Evolutionary conservation across 2,888 invertebrate genomes (phyloP), one percentile per base, ranked within the genome.

Genomic region (Didymodactylos carnosus): DNA sequence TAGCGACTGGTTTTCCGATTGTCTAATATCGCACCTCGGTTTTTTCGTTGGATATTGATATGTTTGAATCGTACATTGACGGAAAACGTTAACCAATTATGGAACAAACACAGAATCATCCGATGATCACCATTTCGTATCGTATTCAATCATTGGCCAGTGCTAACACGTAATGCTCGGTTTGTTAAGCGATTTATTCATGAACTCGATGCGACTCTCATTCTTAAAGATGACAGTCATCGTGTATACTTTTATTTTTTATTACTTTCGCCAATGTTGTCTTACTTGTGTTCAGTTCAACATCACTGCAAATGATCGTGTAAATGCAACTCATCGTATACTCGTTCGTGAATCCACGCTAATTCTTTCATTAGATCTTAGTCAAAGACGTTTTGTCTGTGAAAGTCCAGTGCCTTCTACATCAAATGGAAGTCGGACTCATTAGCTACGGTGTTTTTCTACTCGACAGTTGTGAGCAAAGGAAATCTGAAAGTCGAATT

Each of bases 351-450:
- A 53, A 53, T 35, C 3, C 53, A 29, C 29, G 23, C 11, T 35
- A 39, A 39, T 39, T 16, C 39, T 11, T 16, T 27, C 25, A 49
- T 39, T 39, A 39, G 70, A 19, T 69, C 39, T 39, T 27, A 71
- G 7, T 69, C 19, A 25, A 13, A 53, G 35, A 29, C 6, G 35
- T 14, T 6, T 53, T 29, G 29, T 74, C 23, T 71, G 71, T 53
- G 74, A 74, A 85, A 87, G 95, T 71, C 88, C 89, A 83, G 90
- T 92, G 77, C 95, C 95, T 3, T 93, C 95, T 0, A 92, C 92
- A 97, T 82, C 87, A 95, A 79, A 97, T 97, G 95, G 95, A 95
- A 1, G 91, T 90, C 27, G 82, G 84, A 5, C 86, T 89, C 77
- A 91, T 93, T 83, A 95, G 94, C 3, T 92, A 89, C 83, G 93